Evolutionary conservation across 2,888 invertebrate species (phyloP).

Genomic region (Chrysina gloriosa): DNA sequence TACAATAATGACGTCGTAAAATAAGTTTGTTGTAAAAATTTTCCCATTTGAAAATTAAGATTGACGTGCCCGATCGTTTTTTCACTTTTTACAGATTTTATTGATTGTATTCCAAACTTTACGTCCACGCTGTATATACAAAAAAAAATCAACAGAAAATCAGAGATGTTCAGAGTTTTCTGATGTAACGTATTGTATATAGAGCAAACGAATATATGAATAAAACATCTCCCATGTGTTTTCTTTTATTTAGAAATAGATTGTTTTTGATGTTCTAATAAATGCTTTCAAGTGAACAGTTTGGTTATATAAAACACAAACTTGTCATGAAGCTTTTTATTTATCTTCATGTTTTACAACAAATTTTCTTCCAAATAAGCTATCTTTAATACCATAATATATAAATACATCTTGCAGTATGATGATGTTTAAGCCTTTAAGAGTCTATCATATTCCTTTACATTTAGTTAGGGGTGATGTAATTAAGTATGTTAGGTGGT

Average conservation of each 20-base stretch:
- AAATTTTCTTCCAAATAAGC: slow-evolving; percentile 42
- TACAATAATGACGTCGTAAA: too few relatives aligned
- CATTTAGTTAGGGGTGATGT: not conserved
- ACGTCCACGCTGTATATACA: too few relatives aligned
- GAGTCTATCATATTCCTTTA: slow-evolving; percentile 9
- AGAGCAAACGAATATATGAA: too few relatives aligned
- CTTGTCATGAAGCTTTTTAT: slow-evolving; percentile 43
- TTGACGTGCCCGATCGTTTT: too few relatives aligned
- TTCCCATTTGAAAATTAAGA: not conserved
- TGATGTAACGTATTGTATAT: too few relatives aligned
- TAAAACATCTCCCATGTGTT: too few relatives aligned
- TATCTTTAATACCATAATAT: slow-evolving; percentile 42
- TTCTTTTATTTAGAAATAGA: too few relatives aligned
- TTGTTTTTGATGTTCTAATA: too few relatives aligned
- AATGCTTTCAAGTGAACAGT: not conserved
- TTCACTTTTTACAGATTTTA: too few relatives aligned
- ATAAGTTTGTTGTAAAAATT: not conserved
- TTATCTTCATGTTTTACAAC: slow-evolving; percentile 45
- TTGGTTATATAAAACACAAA: not conserved
- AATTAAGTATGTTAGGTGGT: slow-evolving; percentile 32
- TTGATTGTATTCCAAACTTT: not conserved
- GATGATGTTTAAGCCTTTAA: slow-evolving; percentile 25
- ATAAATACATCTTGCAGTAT: slow-evolving; percentile 34
- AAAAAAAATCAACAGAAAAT: too few relatives aligned
- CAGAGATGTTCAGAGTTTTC: too few relatives aligned